Evolutionary conservation across 2,113 vertebrate species (phyloP).

Genomic region (Ptyas mucosa): DNA sequence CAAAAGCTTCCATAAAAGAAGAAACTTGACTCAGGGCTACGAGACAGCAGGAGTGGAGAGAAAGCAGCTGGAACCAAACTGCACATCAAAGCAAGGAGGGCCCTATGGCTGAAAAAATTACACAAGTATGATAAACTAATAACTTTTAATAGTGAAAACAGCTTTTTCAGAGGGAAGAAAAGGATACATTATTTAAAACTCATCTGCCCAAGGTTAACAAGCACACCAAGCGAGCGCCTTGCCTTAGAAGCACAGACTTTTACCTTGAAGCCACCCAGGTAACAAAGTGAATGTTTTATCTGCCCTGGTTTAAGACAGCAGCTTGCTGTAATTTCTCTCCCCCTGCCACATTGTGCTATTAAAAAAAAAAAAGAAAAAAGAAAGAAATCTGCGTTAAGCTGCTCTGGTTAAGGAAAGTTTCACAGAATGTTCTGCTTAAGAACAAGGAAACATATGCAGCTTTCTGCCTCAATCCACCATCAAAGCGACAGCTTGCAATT

Average conservation of each 20-base stretch:
- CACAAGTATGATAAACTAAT: constrained; percentile 69
- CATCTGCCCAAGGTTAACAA: constrained; percentile 69
- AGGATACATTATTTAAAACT: constrained; percentile 53
- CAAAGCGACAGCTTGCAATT: constrained; percentile 62
- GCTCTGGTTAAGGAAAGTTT: constrained; percentile 58
- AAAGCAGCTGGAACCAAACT: constrained; percentile 66
- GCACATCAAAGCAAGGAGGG: constrained; percentile 72
- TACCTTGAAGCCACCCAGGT: constrained; percentile 53
- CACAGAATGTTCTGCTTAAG: constrained; percentile 58
- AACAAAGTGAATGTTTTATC: constrained; percentile 62
- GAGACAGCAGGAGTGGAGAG: constrained; percentile 66
- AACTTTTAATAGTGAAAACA: constrained; percentile 75
- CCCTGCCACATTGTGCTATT: constrained; percentile 17
- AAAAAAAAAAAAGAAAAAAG: background rate
- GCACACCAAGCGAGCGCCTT: constrained; percentile 43
- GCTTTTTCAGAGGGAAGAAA: constrained; percentile 65
- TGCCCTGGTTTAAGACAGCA: constrained; percentile 47
- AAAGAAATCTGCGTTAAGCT: constrained; percentile 32
- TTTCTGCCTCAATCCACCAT: constrained; percentile 11
- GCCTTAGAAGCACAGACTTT: constrained; percentile 47
- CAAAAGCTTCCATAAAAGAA: constrained; percentile 61
- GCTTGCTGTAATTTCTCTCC: constrained; percentile 21
- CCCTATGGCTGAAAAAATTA: constrained; percentile 72
- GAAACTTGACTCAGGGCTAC: constrained; percentile 64
- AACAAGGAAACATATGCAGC: constrained; percentile 42